A percentile compares a stretch with the other conserved stretches of the same genome.
Conservation (phyloP, 2,113 vertebrate species). For the Microcebus lehilahytsara region DNA sequence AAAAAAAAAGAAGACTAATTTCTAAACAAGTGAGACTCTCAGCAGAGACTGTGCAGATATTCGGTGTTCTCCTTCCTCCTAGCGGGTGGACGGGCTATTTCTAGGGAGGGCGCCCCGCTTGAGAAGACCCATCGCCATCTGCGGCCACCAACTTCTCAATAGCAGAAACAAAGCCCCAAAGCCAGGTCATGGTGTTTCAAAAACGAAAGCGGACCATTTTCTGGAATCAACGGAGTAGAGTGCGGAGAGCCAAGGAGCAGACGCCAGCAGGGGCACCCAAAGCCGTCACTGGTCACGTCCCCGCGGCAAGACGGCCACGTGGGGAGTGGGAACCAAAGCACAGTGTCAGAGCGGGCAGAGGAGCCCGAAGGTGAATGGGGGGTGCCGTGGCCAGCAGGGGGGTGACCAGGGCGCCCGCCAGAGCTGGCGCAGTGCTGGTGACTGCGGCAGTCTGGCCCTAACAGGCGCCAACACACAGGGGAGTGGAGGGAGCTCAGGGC, state of each 20-base stretch:
- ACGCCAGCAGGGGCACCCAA: not conserved
- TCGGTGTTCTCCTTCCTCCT: not conserved
- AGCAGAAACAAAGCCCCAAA: not conserved
- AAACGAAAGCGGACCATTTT: not conserved
- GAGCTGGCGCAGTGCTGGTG: not conserved
- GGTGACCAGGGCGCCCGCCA: rapidly evolving
- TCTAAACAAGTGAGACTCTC: not conserved
- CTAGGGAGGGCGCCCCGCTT: not conserved
- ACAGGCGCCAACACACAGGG: rapidly evolving
- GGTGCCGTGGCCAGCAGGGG: not conserved
- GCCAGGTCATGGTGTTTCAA: not conserved
- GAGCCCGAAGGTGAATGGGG: not conserved
- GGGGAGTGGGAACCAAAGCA: not conserved
- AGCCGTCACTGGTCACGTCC: not conserved
- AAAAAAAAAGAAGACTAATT: too few species aligned
- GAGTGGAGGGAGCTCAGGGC: not conserved
- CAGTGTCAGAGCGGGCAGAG: not conserved
- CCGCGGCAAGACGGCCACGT: not conserved
- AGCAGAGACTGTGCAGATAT: not conserved
- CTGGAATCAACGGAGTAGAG: not conserved
- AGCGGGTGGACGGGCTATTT: not conserved
- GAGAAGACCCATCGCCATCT: not conserved
- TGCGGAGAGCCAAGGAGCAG: not conserved
- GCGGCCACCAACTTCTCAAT: not conserved
- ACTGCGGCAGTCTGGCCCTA: not conserved